Evolutionary conservation across 2,113 vertebrate species (phyloP).

Genomic region (Dinomys branickii): DNA sequence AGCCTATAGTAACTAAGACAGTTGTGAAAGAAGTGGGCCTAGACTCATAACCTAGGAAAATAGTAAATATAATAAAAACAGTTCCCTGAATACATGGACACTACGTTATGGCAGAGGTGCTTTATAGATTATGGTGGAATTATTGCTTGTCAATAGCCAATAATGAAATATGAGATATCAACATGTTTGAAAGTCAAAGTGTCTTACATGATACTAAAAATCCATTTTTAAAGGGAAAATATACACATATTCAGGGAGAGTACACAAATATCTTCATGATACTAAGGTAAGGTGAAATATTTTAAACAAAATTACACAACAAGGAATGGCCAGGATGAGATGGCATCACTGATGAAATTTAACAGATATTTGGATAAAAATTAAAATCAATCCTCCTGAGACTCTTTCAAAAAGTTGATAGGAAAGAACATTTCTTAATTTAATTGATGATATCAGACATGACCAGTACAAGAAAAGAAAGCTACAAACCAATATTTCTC

Average conservation of each 20-base stretch:
- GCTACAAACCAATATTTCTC: neutral
- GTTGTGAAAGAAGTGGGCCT: neutral
- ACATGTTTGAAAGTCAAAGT: neutral
- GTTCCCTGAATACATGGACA: neutral
- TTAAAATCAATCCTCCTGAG: neutral
- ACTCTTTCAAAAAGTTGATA: neutral
- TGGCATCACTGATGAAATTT: neutral
- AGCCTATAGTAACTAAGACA: neutral
- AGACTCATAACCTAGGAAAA: neutral
- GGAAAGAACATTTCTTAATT: neutral
- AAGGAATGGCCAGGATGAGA: neutral
- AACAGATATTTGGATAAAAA: neutral
- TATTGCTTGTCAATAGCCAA: neutral
- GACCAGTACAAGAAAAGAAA: neutral
- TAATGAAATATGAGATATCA: neutral
- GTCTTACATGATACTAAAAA: neutral
- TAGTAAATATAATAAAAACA: neutral
- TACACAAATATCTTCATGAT: neutral
- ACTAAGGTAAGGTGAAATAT: neutral
- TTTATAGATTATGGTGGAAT: neutral
- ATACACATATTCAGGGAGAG: neutral
- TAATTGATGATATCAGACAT: neutral
- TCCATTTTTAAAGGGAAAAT: neutral
- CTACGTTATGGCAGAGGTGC: neutral
- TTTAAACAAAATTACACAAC: neutral